Evolutionary conservation across 2,797 vertebrate species (phyloP).

Genomic region (Lacerta bilineata): DNA sequence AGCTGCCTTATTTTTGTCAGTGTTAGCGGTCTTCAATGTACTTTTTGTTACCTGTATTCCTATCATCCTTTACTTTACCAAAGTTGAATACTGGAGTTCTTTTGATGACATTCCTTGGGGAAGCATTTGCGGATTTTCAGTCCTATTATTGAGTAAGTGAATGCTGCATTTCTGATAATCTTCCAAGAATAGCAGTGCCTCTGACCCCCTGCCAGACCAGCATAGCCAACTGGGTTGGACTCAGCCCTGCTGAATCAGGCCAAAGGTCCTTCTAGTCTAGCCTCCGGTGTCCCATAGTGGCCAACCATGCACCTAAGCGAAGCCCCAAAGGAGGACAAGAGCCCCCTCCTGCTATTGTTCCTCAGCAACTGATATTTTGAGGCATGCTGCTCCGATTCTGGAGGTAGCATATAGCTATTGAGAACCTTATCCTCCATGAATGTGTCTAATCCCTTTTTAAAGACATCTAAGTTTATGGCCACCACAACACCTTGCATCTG

Average conservation of each 20-base stretch:
- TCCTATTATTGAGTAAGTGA: constrained; percentile 91
- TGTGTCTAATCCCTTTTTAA: not conserved
- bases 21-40: constrained; percentile 92
- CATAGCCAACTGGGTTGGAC: not conserved
- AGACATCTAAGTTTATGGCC: not conserved
- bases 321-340: not conserved
- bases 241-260: not conserved
- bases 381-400: not conserved
- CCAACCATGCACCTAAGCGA: not conserved
- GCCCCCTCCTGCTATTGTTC: not conserved
- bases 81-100: constrained; percentile 94
- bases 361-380: not conserved
- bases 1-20: constrained; percentile 95
- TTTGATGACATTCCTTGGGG: constrained; percentile 89
- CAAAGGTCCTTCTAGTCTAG: not conserved
- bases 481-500: not conserved
- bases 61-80: constrained; percentile 94
- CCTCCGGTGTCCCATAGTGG: not conserved
- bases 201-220: not conserved
- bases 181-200: not conserved
- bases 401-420: not conserved
- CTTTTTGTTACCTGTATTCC: constrained; percentile 93
- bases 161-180: not conserved
- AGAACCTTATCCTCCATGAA: not conserved
- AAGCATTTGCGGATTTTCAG: constrained; percentile 92